Evolutionary conservation across 2,797 vertebrate species (phyloP), one percentile per base, ranked within the genome.

Genomic region (Taeniopygia guttata): DNA sequence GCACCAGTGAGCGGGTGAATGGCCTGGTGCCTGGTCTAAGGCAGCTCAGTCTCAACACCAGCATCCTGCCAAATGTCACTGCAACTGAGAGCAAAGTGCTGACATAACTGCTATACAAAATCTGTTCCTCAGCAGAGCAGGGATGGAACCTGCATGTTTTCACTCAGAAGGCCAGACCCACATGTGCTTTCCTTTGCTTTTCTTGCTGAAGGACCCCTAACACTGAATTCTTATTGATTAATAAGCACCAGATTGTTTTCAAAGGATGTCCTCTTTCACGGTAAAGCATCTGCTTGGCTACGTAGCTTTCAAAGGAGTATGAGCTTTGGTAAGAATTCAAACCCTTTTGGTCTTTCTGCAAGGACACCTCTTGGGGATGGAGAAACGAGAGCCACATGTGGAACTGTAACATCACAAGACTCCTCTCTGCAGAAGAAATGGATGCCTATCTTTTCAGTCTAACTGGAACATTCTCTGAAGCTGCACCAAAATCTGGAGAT

Each of bases 241-340:
- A 96, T 94, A 95, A 95, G 93, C 88, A 95, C 89, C 94, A 94
- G 93, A 94, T 96, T 95, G 93, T 95, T 95, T 90, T 95, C 84
- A 90, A 94, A 95, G 73, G 86, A 94, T 70, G 63, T 92, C 86
- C 88, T 93, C 86, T 81, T 82, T 84, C 95, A 95, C 84, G 20
- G 86, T 70, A 82, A 95, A 93, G 93, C 92, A 95, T 94, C 83
- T 96, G 90, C 74, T 92, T 89, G 84, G 84, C 74, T 94, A 49
- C 0, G 1, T 12, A 92, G 81, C 64, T 90, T 69, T 91, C 80
- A 90, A 29, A 84, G 73, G 88, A 94, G 59, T 30, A 52, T 0
- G 5, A 90, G 64, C 36, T 82, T 91, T 92, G 38, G 45, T n/a
- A 79, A 73, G 72, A 91, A 89, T 82, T 89, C 38, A 70, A 60